Evolutionary conservation across 2,113 vertebrate genomes (phyloP), one percentile per base, ranked within the genome.

Genomic region (Microtus ochrogaster): DNA sequence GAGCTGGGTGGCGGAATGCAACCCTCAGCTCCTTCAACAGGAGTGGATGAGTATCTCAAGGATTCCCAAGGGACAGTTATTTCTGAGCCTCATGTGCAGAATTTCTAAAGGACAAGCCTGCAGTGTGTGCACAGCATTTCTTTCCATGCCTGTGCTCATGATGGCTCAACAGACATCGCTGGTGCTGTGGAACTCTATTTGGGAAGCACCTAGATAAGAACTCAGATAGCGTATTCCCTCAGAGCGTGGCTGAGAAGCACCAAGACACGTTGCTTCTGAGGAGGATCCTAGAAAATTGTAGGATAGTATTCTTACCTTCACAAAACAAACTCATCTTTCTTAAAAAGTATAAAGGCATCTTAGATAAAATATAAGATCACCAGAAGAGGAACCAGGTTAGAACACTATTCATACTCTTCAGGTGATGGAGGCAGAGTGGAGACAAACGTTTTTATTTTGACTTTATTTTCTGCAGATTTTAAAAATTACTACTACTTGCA

Each of bases 401-500:
- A 36, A 89, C 87, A 76, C 4, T 61, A 2, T 72, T 58, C 28
- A 28, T 16, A 47, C 16, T 77, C 52, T 82, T 70, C 39, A 3
- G 22, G 52, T 72, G 76, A 85, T 12, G 2, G 68, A 30, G 22
- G 22, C 4, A 9, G n/a, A 89, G 19, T 2, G 16, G 17, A 95
- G 12, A 22, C 24, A 36, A 63, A 83, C 8, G 77, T 89, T 87
- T 88, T 65, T 7, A 85, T 89, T 95, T 90, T 82, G 41, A 14
- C 8, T 22, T 88, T 90, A n/a, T 55, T 41, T 74, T 91, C 33
- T 74, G 28, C 16, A 82, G 91, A 44, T 94, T 96, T 86, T 24
- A 70, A 90, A 87, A 74, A 85, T 89, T 52, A 87, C 88, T 49
- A 47, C 88, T 65, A 72, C 65, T 66, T 88, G 55, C 47, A 89